Evolutionary conservation across 1,140 invertebrate species (phyloP), one percentile per base, ranked within the genome.

Genomic region (Palaemon carinicauda): DNA sequence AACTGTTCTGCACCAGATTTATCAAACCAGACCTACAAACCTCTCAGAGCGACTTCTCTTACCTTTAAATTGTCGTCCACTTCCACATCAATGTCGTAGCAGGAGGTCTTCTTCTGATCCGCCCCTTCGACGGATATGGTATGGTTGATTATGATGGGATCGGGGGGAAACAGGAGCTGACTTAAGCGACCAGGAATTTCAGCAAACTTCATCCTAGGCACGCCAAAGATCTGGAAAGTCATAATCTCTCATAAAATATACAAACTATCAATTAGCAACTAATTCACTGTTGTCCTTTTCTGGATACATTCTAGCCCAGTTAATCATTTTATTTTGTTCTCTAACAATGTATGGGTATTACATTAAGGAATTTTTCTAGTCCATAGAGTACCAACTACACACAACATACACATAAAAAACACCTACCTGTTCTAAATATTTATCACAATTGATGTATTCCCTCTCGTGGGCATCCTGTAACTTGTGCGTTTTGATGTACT

Each of bases 71-170:
- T 89, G 69, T 89, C 91, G 89, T 92, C 93, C 60, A 99, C 97
- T 94, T 99, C 98, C 10, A 99, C 98, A 91, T 99, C 98, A 91
- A 99, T 99, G 91, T 99, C 99, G 92, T 99, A 99, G 91, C 98
- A 99, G 73, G 98, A 97, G 9, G 98, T 99, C 92, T 99, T 98
- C 92, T 99, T 99, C 89, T 97, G 96, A 93, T 99, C 98, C 54
- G 96, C 95, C 9, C 97, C 96, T 90, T 95, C 94, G 19, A 95
- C 94, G 89, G 93, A 93, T 89, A 99, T 99, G 21, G 98, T 95
- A 92, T 99, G 98, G 93, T 99, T 99, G 89, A 99, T 99, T 77
- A 99, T 97, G 91, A 99, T 99, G 74, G 98, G 98, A 94, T 99
- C 98, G 78, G 99, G 98, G 31, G 98, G 97, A 94, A 98, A 97